Evolutionary conservation across 2,797 vertebrate species (phyloP).

Genomic region (Hippopotamyrus pictus): DNA sequence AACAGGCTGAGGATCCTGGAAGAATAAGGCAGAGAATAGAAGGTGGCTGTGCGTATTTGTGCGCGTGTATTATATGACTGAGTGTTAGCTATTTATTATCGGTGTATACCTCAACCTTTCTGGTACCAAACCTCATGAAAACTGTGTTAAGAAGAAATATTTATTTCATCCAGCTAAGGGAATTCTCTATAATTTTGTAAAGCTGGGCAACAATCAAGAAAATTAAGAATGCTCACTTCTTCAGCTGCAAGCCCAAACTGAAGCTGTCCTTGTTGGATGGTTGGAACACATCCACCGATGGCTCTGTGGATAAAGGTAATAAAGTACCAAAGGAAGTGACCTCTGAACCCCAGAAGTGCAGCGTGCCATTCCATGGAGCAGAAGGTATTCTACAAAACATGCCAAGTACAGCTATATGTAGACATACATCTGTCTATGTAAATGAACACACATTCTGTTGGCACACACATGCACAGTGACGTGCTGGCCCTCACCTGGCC

Average conservation of each 20-base stretch:
- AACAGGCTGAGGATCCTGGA: constrained; percentile 91
- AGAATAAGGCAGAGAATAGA: neutral
- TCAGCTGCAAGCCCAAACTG: constrained; percentile 90
- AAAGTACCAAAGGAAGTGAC: constrained; percentile 14
- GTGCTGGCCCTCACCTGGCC: constrained; percentile 77
- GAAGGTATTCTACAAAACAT: neutral
- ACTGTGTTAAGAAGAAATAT: neutral
- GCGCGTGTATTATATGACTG: neutral
- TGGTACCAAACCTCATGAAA: neutral
- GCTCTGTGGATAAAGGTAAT: constrained; percentile 66
- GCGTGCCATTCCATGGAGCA: neutral
- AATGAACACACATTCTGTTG: neutral
- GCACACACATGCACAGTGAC: constrained; percentile 17
- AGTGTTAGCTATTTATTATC: neutral
- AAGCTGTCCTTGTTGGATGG: constrained; percentile 96
- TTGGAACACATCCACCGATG: constrained; percentile 96
- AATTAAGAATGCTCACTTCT: constrained; percentile 74
- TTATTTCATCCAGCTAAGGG: neutral
- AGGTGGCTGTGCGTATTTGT: neutral
- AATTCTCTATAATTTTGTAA: neutral
- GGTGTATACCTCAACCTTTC: neutral
- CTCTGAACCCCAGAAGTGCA: neutral
- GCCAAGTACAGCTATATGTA: neutral
- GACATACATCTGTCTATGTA: neutral
- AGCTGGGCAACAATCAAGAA: neutral